Base-by-base conservation (phyloP, 2,797 vertebrate species). In the Clarias laeviceps region DNA sequence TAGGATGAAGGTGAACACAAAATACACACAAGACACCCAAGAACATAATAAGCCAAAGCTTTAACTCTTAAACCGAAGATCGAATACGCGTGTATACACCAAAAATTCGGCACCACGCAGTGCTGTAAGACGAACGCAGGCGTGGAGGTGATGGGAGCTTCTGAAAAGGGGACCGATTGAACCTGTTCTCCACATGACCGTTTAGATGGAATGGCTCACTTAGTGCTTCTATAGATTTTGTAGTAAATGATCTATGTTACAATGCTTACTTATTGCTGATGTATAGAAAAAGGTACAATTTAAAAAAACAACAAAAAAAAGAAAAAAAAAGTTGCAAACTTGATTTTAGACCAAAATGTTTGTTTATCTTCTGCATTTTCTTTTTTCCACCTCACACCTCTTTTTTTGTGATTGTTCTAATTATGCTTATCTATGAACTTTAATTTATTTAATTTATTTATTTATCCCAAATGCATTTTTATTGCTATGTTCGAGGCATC, bases 291-390 rank as follows among this genome's bases (percentile, higher is more conserved):
- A 93, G 94, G 92, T 86, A 89, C 93, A 94, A 94, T 90, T 86
- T 91, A 91, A 93, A 91, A 92, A 94, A 90, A 73, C 15, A 73
- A 29, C 12, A 76, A 68, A 17, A 68, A 32, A 20, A 2, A 12
- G 0, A 20, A 24, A 50, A 93, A 94, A 94, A 95, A 95, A 85
- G 89, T 92, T 92, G 91, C 93, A 94, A 91, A 95, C 95, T 94
- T 95, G 94, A 97, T 96, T 97, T 96, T 96, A 97, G 96, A 97
- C 96, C 96, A 97, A 97, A 97, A 96, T 24, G 95, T 94, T 92
- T 92, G 90, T 92, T 96, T 94, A 94, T 94, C 91, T 93, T 83
- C 72, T 88, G 85, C 88, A 82, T 90, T 93, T 88, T 91, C 92
- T 65, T 37, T 69, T 86, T 82, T 86, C 81, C 69, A 72, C 72